Evolutionary conservation across 2,888 invertebrate species (phyloP).

Genomic region (Microdon myrmicae): DNA sequence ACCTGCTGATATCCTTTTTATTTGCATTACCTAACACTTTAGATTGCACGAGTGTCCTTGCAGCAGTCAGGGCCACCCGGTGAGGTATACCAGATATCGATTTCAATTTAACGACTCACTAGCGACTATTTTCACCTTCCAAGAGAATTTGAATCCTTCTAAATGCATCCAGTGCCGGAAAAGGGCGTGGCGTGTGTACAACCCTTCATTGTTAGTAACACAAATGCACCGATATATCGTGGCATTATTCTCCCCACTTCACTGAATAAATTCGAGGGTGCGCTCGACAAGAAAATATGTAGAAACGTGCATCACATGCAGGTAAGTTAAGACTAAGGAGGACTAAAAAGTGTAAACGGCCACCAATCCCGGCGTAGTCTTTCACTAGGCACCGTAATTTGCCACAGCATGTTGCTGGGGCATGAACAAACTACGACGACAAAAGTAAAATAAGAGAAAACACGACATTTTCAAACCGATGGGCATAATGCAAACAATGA

Average conservation of each 20-base stretch:
- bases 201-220: slow-evolving; percentile 28
- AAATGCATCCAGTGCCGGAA: slow-evolving; percentile 33
- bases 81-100: slow-evolving; percentile 23
- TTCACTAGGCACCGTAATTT: neutral
- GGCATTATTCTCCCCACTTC: slow-evolving; percentile 30
- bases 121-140: slow-evolving; percentile 44
- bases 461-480: neutral
- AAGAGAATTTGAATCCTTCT: slow-evolving; percentile 20
- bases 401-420: slow-evolving; percentile 34
- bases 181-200: slow-evolving; percentile 40
- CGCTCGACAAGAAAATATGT: slow-evolving; percentile 1
- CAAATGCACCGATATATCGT: too few relatives aligned
- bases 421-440: slow-evolving; percentile 27
- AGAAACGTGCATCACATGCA: neutral
- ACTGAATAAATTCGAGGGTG: slow-evolving; percentile 11
- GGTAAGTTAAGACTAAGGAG: slow-evolving; percentile 2
- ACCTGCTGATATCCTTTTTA: too few relatives aligned
- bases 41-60: too few relatives aligned
- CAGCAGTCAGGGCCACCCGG: slow-evolving; percentile 29
- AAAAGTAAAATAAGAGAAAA: slow-evolving; percentile 2
- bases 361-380: slow-evolving; percentile 16
- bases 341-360: slow-evolving; percentile 26
- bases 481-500: slow-evolving; percentile 25
- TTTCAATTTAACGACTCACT: slow-evolving; percentile 47
- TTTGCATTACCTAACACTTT: too few relatives aligned